Percentiles rank a stretch among this genome's conserved stretches.
These are phyloP conservation scores for Tetragnatha montana DNA, from an alignment of 2,888 invertebrate species.

Conservation along the genomic window DNA sequence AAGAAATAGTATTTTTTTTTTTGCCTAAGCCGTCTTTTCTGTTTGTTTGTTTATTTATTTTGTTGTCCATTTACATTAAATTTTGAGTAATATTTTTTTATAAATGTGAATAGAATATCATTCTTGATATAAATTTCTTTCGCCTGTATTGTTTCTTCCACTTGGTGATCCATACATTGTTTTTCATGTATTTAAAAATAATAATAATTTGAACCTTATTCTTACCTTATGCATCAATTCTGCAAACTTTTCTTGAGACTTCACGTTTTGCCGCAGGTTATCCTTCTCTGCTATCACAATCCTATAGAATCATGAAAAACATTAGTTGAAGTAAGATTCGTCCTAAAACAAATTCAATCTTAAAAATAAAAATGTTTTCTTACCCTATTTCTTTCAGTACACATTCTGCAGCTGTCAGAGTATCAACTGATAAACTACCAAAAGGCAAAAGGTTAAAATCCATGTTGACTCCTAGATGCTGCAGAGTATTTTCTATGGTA, in stretches of 20 bases:
- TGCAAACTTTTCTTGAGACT: conserved; percentile 65
- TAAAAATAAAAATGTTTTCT: conserved; percentile 65
- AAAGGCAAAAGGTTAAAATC: conserved; percentile 74
- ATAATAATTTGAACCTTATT: background rate
- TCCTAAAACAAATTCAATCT: background rate
- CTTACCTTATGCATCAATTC: conserved; percentile 66
- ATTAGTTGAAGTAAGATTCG: background rate
- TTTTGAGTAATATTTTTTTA: no score
- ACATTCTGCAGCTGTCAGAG: conserved; percentile 75
- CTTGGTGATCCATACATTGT: no score
- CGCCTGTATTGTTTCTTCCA: no score
- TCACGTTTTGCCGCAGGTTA: conserved; percentile 57
- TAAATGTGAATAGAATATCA: no score
- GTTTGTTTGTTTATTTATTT: no score
- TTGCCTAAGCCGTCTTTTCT: no score
- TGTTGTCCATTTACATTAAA: background rate
- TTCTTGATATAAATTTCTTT: no score
- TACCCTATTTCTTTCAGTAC: conserved; percentile 76
- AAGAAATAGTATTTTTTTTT: background rate
- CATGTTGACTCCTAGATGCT: conserved; percentile 47
- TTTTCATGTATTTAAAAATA: background rate
- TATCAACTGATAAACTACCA: conserved; percentile 76
- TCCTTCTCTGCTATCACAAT: conserved; percentile 62
- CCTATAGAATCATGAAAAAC: conserved; percentile 20
- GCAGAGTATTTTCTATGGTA: conserved; percentile 52